These are phyloP conservation scores for Ambastaia sidthimunki DNA, from an alignment of 2,797 vertebrate species.

Conservation along the genomic window DNA sequence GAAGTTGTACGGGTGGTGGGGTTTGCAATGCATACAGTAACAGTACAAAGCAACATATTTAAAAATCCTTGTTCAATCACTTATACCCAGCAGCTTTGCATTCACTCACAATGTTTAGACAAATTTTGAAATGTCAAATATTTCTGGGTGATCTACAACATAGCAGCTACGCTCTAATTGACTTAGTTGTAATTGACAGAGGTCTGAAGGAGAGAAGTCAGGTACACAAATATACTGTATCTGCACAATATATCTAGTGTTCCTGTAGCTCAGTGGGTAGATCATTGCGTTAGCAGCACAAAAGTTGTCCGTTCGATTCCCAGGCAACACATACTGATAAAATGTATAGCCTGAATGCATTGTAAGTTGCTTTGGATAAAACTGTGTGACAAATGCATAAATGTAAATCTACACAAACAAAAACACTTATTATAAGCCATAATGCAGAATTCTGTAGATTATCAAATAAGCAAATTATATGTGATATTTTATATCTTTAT, in stretches of 20 bases:
- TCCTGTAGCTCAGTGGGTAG: too few relatives aligned
- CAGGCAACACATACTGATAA: too few relatives aligned
- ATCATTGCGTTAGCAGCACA: too few relatives aligned
- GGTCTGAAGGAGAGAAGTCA: background rate
- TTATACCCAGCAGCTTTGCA: slow-evolving; percentile 3
- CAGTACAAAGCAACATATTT: background rate
- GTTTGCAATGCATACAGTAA: background rate
- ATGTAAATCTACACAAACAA: too few relatives aligned
- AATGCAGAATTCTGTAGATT: too few relatives aligned
- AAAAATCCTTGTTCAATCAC: background rate
- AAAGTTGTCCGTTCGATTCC: too few relatives aligned
- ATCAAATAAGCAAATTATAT: background rate
- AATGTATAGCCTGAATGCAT: too few relatives aligned
- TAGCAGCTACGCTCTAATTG: background rate
- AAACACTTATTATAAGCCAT: too few relatives aligned
- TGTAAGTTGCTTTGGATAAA: too few relatives aligned
- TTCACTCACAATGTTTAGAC: background rate
- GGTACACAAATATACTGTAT: background rate
- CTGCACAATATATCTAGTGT: background rate
- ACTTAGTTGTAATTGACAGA: slow-evolving; percentile 2
- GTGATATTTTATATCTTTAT: background rate
- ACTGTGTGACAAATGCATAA: too few relatives aligned
- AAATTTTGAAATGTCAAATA: slow-evolving; percentile 14
- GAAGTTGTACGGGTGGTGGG: slow-evolving; percentile 5
- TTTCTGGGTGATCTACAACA: background rate